Conservation (phyloP, 2,113 vertebrate species). For the Pyxicephalus adspersus region DNA sequence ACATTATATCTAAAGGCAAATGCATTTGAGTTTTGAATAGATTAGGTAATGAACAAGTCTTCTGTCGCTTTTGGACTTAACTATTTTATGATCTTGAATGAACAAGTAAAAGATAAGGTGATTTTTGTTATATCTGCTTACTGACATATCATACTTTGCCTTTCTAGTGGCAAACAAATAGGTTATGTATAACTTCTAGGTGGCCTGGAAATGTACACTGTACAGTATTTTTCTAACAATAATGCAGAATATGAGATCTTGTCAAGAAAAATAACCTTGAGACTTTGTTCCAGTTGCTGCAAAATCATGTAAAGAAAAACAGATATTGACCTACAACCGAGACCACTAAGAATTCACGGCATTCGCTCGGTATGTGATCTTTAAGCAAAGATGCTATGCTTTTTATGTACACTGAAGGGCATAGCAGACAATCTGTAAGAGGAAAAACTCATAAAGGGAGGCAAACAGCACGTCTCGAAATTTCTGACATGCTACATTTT, state of each 20-base stretch:
- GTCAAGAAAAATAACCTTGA: slow-evolving; percentile 3
- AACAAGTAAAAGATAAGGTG: no score
- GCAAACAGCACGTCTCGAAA: slow-evolving; percentile 34
- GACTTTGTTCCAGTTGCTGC: not conserved
- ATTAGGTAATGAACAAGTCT: no score
- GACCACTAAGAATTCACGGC: slow-evolving; percentile 24
- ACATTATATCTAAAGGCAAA: no score
- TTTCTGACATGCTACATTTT: slow-evolving; percentile 51
- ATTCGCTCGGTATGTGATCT: slow-evolving; percentile 23
- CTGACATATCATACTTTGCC: no score
- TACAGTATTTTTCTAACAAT: slow-evolving; percentile 7
- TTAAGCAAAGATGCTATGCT: slow-evolving; percentile 34
- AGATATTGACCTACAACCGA: slow-evolving; percentile 24
- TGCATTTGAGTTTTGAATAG: no score
- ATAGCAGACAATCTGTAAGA: slow-evolving; percentile 39
- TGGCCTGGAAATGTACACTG: not conserved
- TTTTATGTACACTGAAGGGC: slow-evolving; percentile 41
- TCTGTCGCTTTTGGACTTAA: no score
- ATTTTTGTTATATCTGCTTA: no score
- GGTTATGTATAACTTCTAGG: no score
- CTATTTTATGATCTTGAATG: no score
- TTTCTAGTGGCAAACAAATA: no score
- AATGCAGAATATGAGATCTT: not conserved
- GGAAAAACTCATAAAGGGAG: slow-evolving; percentile 36
- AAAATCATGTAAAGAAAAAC: slow-evolving; percentile 22